Conservation (phyloP, 2,888 invertebrate species). For the Tanaodytes sp. region DNA sequence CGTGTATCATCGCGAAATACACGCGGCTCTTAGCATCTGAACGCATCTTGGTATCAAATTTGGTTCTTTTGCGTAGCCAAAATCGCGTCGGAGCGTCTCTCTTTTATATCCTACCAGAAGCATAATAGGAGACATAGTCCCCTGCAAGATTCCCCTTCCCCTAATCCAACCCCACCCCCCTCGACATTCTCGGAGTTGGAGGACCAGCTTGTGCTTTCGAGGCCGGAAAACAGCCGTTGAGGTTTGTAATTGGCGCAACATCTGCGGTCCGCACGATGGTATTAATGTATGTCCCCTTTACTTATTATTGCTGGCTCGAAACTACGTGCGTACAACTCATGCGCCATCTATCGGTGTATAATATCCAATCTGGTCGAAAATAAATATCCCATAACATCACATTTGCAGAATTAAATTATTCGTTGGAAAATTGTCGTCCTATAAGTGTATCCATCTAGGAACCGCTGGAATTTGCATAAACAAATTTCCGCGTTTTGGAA, state of each 20-base stretch:
- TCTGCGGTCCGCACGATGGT: slow-evolving; percentile 71
- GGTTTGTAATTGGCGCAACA: slow-evolving; percentile 73
- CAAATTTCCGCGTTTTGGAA: too few species aligned
- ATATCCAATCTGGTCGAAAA: too few species aligned
- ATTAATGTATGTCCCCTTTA: slow-evolving; percentile 68
- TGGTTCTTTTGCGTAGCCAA: slow-evolving; percentile 46
- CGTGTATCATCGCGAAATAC: slow-evolving; percentile 13
- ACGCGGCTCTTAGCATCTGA: slow-evolving; percentile 25
- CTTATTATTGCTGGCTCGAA: slow-evolving; percentile 35
- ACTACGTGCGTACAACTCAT: slow-evolving; percentile 39
- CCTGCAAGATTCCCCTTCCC: slow-evolving; percentile 85
- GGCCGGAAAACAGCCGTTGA: slow-evolving; percentile 59
- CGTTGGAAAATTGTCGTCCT: too few species aligned
- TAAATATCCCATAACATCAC: too few species aligned
- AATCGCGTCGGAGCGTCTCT: slow-evolving; percentile 35
- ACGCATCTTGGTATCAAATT: slow-evolving; percentile 48
- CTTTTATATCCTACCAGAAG: slow-evolving; percentile 16
- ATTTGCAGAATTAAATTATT: too few species aligned
- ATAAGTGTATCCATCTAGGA: too few species aligned
- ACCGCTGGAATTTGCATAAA: too few species aligned
- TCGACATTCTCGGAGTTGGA: slow-evolving; percentile 55
- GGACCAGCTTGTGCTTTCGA: slow-evolving; percentile 57
- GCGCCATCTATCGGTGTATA: slow-evolving; percentile 10
- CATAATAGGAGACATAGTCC: slow-evolving; percentile 65
- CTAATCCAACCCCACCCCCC: too few species aligned